Base-by-base conservation (phyloP, 2,888 invertebrate species). In the Alloplasta piceator region DNA sequence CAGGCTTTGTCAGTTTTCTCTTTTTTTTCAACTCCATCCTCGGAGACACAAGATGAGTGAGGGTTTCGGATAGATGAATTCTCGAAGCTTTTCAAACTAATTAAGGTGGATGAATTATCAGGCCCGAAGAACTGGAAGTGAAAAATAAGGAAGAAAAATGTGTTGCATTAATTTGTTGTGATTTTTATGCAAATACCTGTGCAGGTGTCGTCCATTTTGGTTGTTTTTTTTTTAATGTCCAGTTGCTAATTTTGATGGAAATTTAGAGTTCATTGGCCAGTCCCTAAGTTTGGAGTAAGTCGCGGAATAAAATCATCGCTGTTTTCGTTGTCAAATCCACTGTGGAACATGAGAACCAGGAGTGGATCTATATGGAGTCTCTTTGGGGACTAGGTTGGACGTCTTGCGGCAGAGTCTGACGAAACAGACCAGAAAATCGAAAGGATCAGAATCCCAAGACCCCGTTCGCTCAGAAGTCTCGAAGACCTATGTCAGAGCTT, bases 361-460 rank as follows among this genome's bases (percentile, higher is more conserved):
- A 64, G 39, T 7, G 52, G 26, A 70, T 55, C 38, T 14, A 39
- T 38, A 6, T 56, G 9, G 43, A 10, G 26, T 46, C 58, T 61
- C 75, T 75, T 52, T 12, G 46, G 75, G 58, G 71, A 61, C 10
- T n/a, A 56, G 26, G 50, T 71, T 46, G 71, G 43, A 60, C 43
- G 67, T 64, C 26, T 66, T 48, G 14, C 39, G 39, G 58, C 50
- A 43, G 5, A 64, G 7, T 36, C 43, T 48, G 10, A 66, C 66
- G 46, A 66, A 75, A 52, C 43, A 36, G 14, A 75, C 56, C 60
- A 55, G 46, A 55, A 71, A 71, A 80, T 64, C 70, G 58, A 36
- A 26, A 36, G 55, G 46, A 74, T 41, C 55, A 48, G 56, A 48
- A 16, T 46, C 61, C 55, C 16, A 46, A 50, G 55, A 43, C 55